Conservation (phyloP, 2,888 invertebrate species). For the Hirtodrosophila alboralis region DNA sequence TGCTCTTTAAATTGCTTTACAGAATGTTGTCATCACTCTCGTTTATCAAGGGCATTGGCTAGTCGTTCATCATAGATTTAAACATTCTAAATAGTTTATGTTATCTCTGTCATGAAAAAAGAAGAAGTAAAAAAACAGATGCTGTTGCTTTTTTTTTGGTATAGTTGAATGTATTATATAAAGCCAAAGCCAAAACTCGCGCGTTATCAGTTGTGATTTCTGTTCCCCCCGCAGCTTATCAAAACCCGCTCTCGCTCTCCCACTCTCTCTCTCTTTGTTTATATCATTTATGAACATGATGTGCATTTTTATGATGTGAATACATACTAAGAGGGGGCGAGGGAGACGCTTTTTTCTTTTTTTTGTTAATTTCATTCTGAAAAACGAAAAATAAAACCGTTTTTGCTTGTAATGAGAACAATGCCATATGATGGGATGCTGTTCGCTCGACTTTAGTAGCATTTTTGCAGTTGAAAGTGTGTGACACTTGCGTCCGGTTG, state of each 20-base stretch:
- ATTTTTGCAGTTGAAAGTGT: conserved; percentile 55
- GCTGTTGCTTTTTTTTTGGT: conserved; percentile 34
- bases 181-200: conserved; percentile 4
- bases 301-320: conserved; percentile 62
- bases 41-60: conserved; percentile 2
- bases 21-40: too few relatives aligned
- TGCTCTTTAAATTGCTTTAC: too few relatives aligned
- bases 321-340: conserved; percentile 15
- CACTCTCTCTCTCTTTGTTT: conserved; percentile 12
- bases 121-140: conserved; percentile 29
- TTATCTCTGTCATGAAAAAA: conserved; percentile 29
- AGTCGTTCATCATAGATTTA: background rate
- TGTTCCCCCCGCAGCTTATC: background rate
- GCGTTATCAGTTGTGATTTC: conserved; percentile 34
- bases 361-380: conserved; percentile 23
- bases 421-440: conserved; percentile 43
- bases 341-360: conserved; percentile 43
- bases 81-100: background rate
- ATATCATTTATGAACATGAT: conserved; percentile 60
- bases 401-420: conserved; percentile 44
- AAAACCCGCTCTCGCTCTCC: background rate
- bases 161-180: conserved; percentile 17
- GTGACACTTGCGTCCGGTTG: conserved; percentile 62
- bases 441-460: conserved; percentile 45
- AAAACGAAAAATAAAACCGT: conserved; percentile 21